These are phyloP conservation scores for Formica exsecta DNA, from an alignment of 1,140 invertebrate species.

Conservation along the genomic window DNA sequence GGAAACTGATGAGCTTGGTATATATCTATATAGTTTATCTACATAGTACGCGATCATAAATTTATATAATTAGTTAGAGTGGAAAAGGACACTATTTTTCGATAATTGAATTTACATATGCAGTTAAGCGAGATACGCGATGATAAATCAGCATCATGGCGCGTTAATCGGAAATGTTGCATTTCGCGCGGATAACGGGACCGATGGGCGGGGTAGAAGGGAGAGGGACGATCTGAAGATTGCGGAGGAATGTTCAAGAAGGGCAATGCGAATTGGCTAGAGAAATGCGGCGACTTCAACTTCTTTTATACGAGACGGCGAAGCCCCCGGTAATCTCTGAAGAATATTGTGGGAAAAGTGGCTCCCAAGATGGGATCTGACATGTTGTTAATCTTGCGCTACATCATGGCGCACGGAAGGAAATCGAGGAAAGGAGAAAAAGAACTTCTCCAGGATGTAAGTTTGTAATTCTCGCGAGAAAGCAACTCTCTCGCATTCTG, in stretches of 20 bases:
- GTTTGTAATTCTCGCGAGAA: conserved; percentile 13
- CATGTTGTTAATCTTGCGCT: conserved; percentile 19
- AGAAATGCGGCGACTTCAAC: neutral
- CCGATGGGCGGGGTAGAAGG: neutral
- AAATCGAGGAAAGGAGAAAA: neutral
- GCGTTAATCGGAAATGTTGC: neutral
- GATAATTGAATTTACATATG: neutral
- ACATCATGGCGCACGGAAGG: neutral
- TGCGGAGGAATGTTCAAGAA: neutral
- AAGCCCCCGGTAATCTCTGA: conserved; percentile 23
- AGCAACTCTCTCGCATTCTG: neutral
- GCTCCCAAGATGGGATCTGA: conserved; percentile 15
- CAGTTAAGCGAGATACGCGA: neutral
- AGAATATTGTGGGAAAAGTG: conserved; percentile 25
- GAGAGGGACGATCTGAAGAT: too few species aligned
- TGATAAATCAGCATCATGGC: neutral
- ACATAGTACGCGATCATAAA: neutral
- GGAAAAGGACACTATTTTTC: neutral
- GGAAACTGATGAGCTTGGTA: neutral
- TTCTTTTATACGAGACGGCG: neutral
- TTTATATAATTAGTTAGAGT: neutral
- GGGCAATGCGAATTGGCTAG: neutral
- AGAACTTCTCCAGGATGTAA: neutral
- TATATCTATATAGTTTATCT: neutral
- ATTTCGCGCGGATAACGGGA: neutral